These are phyloP conservation scores for Leptopilina drosophilae DNA, from an alignment of 2,888 invertebrate species.

Conservation along the genomic window DNA sequence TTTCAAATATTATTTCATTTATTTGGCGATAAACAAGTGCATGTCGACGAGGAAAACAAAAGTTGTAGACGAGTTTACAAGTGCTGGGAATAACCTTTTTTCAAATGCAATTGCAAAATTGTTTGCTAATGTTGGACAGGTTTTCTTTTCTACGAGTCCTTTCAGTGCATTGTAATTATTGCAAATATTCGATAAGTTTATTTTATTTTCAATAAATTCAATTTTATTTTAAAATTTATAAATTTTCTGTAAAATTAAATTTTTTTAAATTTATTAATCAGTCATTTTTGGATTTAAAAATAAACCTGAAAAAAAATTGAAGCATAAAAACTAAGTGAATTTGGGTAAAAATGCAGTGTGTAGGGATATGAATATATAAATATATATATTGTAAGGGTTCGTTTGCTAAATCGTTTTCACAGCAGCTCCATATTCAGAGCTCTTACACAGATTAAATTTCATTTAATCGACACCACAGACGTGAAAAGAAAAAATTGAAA, in stretches of 20 bases:
- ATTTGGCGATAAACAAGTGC: background rate
- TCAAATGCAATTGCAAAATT: no score
- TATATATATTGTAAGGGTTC: background rate
- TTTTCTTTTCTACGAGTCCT: no score
- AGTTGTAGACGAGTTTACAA: background rate
- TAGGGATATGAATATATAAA: background rate
- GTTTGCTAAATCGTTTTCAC: conserved; percentile 7
- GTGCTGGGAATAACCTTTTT: background rate
- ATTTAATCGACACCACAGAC: conserved; percentile 65
- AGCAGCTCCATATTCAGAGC: conserved; percentile 16
- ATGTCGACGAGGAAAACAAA: background rate
- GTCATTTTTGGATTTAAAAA: no score
- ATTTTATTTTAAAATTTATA: no score
- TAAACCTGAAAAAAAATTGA: no score
- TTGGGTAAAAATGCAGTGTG: background rate
- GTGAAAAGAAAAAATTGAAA: conserved; percentile 48
- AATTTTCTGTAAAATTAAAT: no score
- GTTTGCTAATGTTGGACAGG: no score
- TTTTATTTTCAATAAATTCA: no score
- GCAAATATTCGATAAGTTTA: no score
- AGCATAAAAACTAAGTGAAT: background rate
- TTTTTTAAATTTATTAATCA: no score
- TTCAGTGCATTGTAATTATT: no score
- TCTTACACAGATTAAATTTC: conserved; percentile 68
- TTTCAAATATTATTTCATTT: background rate